phyloP scores from a whole-genome alignment of 2,888 invertebrate genomes.

The Herminia tarsipennalis region DNA sequence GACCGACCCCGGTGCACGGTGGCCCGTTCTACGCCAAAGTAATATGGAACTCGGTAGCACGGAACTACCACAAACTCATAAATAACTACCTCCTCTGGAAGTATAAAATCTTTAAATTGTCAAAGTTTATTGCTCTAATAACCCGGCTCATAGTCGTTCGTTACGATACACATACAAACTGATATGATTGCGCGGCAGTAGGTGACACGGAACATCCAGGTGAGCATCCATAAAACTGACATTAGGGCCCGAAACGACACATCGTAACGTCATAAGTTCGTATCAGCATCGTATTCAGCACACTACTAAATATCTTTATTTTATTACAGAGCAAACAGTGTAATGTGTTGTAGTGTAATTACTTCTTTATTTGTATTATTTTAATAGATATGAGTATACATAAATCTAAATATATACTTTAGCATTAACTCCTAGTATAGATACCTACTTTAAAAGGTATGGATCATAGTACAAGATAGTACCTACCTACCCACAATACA shows the following conservation, averaged over 20 bases:
- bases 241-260: slow-evolving; percentile 2
- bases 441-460: no score
- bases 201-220: background rate
- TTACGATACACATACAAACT: background rate
- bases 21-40: background rate
- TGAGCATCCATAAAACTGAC: slow-evolving; percentile 8
- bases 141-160: background rate
- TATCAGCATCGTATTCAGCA: background rate
- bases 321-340: no score
- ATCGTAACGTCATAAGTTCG: slow-evolving; percentile 1
- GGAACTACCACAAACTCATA: background rate
- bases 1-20: no score
- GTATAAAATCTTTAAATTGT: slow-evolving; percentile 2
- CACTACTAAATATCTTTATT: background rate
- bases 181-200: background rate
- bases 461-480: no score
- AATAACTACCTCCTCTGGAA: background rate
- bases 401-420: no score
- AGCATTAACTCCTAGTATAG: no score
- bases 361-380: no score
- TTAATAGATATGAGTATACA: no score
- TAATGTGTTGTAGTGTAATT: no score
- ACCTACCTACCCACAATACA: no score
- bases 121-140: slow-evolving; percentile 1
- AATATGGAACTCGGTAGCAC: no score